Base-by-base conservation (phyloP, 2,888 invertebrate genomes). In the Hipparchia semele region DNA sequence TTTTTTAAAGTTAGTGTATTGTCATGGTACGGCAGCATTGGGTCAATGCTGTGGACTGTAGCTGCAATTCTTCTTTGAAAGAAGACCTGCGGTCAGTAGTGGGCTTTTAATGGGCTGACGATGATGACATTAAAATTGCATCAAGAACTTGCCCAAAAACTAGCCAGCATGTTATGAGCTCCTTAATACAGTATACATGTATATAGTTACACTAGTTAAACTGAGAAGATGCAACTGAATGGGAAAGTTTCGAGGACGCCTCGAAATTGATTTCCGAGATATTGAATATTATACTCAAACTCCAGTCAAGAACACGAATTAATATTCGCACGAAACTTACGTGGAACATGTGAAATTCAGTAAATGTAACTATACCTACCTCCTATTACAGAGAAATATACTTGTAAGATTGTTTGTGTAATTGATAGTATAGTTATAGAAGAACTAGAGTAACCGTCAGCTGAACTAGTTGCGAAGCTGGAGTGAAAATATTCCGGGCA, bases 191-290 rank as follows among this genome's bases (percentile, higher is more conserved):
- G 56, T 23, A 2, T 33, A 33, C 13, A 58, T 12, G 9, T 58
- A 4, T 54, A 13, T 45, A 56, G 51, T 5, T 33, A 39, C 13
- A 39, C 39, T 12, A 10, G 71, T 71, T 73, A 71, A 74, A 77
- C 71, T 67, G 65, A 74, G 75, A 73, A 66, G 75, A 68, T 68
- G 73, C 71, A 73, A 56, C 71, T 67, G 61, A 69, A 73, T 70
- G 76, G 54, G 49, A 68, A 77, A 78, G 77, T 78, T 78, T 75
- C 64, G 73, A 70, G 74, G 74, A 71, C 72, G 73, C 68, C 68
- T 71, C 59, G 75, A 73, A 78, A 79, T 77, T 79, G 75, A 78
- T 78, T 77, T 73, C 70, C 73, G 67, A 59, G 72, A 77, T 77
- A 77, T 78, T 78, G 75, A 75, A 75, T 74, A 74, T 75, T 72